Conservation (phyloP, 2,113 vertebrate species). For the Erythrocebus patas region DNA sequence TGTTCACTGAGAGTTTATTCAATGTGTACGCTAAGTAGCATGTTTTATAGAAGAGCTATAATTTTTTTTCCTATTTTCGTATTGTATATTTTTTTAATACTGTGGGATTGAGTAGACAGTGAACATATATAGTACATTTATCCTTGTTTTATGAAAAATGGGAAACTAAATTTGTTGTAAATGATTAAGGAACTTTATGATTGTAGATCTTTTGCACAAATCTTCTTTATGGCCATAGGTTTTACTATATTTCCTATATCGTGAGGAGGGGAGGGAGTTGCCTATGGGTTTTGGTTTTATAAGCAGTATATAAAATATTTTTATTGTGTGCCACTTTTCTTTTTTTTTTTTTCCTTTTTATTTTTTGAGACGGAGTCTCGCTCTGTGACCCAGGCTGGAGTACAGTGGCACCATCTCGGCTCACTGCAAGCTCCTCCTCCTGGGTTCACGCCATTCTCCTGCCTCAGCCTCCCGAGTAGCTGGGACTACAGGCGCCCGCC, state of each 20-base stretch:
- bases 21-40: not conserved
- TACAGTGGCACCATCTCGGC: too few species aligned
- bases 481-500: too few species aligned
- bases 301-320: not conserved
- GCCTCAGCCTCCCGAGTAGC: too few species aligned
- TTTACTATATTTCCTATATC: constrained; percentile 9
- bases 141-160: not conserved
- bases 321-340: constrained; percentile 8
- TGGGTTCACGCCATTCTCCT: too few species aligned
- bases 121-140: not conserved
- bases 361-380: too few species aligned
- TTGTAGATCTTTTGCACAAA: not conserved
- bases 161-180: constrained; percentile 32
- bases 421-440: too few species aligned
- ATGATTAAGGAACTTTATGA: not conserved
- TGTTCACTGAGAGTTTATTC: not conserved
- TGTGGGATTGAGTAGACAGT: not conserved
- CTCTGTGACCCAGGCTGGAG: too few species aligned
- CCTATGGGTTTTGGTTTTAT: constrained; percentile 14
- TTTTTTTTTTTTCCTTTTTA: not conserved
- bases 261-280: not conserved
- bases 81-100: not conserved
- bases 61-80: not conserved
- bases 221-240: not conserved
- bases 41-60: not conserved